Evolutionary conservation across 1,140 invertebrate genomes (phyloP).

Genomic region (Microplitis demolitor): DNA sequence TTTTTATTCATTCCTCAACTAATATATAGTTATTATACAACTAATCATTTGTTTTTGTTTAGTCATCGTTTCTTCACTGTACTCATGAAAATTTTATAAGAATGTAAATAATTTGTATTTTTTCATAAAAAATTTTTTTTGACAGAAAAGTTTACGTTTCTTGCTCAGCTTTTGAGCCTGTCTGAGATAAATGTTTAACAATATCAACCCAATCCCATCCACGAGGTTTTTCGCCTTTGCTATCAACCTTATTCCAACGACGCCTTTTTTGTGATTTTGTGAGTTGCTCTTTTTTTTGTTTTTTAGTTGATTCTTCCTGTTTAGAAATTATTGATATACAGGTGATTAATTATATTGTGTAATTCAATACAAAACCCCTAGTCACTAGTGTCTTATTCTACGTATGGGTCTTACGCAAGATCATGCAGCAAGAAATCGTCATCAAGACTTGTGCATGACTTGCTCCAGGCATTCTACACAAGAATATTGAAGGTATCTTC

Average conservation of each 20-base stretch:
- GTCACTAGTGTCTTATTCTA: no score
- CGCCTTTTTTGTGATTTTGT: constrained; percentile 91
- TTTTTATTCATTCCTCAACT: no score
- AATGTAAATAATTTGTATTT: background rate
- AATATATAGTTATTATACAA: no score
- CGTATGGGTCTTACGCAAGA: no score
- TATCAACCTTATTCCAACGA: constrained; percentile 82
- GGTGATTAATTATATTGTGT: constrained; percentile 4
- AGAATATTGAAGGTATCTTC: no score
- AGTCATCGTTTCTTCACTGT: no score
- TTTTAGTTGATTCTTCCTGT: constrained; percentile 59
- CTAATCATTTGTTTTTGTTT: no score
- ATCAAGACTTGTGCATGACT: no score
- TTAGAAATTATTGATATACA: constrained; percentile 14
- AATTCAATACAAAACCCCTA: no score
- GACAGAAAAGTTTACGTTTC: constrained; percentile 39
- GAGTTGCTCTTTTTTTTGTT: constrained; percentile 79
- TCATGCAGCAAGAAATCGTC: no score
- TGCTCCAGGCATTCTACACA: no score
- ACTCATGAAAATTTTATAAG: constrained; percentile 2
- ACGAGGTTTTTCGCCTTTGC: constrained; percentile 81
- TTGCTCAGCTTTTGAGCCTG: constrained; percentile 65
- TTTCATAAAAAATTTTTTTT: background rate
- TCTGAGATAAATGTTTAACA: constrained; percentile 93
- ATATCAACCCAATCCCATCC: constrained; percentile 96